Evolutionary conservation across 2,797 vertebrate genomes (phyloP).

Genomic region (Oryzias sinensis): DNA sequence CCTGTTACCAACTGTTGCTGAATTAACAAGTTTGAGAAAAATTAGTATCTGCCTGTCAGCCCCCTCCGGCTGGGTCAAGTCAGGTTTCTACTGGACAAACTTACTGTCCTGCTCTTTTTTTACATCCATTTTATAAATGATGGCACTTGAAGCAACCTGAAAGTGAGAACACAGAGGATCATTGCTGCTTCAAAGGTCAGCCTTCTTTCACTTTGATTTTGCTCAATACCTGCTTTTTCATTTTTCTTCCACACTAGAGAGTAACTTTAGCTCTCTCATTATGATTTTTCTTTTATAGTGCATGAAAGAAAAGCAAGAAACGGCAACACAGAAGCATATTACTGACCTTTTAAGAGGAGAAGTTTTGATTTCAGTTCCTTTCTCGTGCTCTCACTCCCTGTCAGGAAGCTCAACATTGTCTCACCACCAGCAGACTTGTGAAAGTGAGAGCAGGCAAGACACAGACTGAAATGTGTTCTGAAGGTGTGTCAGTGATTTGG

Average conservation of each 20-base stretch:
- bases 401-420: constrained; percentile 74
- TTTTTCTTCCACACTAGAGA: constrained; percentile 31
- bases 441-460: constrained; percentile 72
- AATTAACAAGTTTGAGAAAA: constrained; percentile 18
- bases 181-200: constrained; percentile 43
- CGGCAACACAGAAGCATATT: constrained; percentile 45
- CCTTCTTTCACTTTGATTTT: constrained; percentile 44
- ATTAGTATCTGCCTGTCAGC: constrained; percentile 22
- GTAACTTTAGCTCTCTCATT: constrained; percentile 41
- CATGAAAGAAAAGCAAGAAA: constrained; percentile 37
- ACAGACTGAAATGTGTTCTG: constrained; percentile 74
- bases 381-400: constrained; percentile 54
- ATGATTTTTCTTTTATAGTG: constrained; percentile 31
- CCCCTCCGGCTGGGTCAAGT: constrained; percentile 56
- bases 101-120: neutral
- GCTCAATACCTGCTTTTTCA: constrained; percentile 23
- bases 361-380: constrained; percentile 74
- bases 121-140: constrained; percentile 9
- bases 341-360: constrained; percentile 79
- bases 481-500: constrained; percentile 89
- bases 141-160: constrained; percentile 17
- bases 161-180: constrained; percentile 21
- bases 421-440: constrained; percentile 70
- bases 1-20: constrained; percentile 14
- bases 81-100: constrained; percentile 33